Percentiles rank a stretch among this genome's conserved stretches.
Conservation (phyloP, 2,888 invertebrate genomes). For the Parnassius apollo region DNA sequence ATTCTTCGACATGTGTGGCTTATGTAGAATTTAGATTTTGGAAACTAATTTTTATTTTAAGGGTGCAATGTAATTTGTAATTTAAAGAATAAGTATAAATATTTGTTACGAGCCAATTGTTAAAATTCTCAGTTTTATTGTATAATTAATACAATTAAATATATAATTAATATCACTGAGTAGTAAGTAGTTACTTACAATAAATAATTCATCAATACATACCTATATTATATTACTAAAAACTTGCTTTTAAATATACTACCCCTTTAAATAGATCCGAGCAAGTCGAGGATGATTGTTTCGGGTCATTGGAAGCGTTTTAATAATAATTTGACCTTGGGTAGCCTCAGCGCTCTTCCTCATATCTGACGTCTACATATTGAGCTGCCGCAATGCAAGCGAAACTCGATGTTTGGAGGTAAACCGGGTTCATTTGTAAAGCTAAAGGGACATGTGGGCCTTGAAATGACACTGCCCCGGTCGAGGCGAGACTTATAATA, state of each 20-base stretch:
- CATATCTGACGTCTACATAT: conserved; percentile 36
- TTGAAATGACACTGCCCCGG: conserved; percentile 50
- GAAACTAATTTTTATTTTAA: no score
- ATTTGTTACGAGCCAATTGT: no score
- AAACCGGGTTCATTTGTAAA: conserved; percentile 59
- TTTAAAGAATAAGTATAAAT: no score
- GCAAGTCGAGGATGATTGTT: conserved; percentile 21
- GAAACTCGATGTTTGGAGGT: conserved; percentile 60
- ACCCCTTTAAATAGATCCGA: conserved; percentile 2
- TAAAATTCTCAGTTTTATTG: no score
- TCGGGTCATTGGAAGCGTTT: conserved; percentile 27
- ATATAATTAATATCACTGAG: no score
- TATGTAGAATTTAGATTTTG: no score
- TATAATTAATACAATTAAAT: no score
- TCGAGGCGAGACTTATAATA: conserved; percentile 49
- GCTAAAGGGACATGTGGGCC: conserved; percentile 64
- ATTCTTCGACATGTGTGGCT: no score
- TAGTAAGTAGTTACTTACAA: no score
- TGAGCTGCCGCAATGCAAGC: conserved; percentile 19
- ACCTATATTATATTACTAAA: not conserved
- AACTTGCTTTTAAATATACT: conserved; percentile 5
- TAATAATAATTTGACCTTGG: conserved; percentile 32
- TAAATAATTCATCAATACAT: no score
- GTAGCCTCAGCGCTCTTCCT: conserved; percentile 45
- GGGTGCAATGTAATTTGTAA: no score